phyloP scores from a whole-genome alignment of 2,888 invertebrate species.

The Ectropis crepuscularia region DNA sequence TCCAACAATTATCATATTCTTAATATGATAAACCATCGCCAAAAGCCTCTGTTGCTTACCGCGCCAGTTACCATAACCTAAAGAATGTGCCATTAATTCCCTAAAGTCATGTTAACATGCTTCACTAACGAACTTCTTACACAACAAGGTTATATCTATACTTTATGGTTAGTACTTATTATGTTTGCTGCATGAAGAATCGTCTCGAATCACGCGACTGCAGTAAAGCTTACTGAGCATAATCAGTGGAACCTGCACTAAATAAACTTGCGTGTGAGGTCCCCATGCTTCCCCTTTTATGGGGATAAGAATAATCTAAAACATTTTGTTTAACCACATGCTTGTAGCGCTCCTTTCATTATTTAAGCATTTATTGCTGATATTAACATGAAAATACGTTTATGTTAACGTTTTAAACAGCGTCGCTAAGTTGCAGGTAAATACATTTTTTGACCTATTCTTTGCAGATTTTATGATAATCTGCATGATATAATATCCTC shows the following conservation, averaged over 20 bases:
- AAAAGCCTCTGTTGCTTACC: conserved; percentile 3
- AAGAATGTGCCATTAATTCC: conserved; percentile 29
- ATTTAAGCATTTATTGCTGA: background rate
- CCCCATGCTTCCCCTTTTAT: conserved; percentile 27
- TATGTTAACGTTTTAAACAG: too few species aligned
- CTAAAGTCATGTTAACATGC: conserved; percentile 43
- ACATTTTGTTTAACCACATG: background rate
- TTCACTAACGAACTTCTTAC: conserved; percentile 45
- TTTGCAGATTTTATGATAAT: too few species aligned
- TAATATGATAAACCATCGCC: background rate
- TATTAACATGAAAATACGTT: background rate
- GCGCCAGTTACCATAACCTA: conserved; percentile 10
- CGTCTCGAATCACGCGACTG: conserved; percentile 49
- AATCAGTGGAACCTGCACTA: conserved; percentile 36
- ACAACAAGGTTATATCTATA: conserved; percentile 20
- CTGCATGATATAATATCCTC: too few species aligned
- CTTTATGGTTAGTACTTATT: conserved; percentile 26
- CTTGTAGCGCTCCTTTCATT: too few species aligned
- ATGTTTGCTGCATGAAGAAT: conserved; percentile 44
- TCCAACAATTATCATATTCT: background rate
- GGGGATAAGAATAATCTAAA: conserved; percentile 20
- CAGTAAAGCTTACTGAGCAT: conserved; percentile 42
- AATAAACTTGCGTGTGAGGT: conserved; percentile 44
- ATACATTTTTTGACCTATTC: too few species aligned
- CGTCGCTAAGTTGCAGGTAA: too few species aligned